phyloP scores from a whole-genome alignment of 2,113 vertebrate species.

The Orycteropus afer region DNA sequence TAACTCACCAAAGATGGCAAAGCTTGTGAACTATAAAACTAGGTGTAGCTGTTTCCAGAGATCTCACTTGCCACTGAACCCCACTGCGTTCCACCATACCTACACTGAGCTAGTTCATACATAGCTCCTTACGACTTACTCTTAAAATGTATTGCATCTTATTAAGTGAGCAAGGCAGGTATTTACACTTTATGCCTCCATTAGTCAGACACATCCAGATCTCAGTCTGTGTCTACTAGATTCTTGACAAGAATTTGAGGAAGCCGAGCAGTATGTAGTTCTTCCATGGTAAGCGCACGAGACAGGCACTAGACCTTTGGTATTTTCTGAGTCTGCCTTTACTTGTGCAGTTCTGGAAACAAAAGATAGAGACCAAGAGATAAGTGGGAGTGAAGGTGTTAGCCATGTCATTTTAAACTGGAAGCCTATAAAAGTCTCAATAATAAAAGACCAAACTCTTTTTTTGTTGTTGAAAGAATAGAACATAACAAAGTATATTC shows the following conservation, averaged over 20 bases:
- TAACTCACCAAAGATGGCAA: not conserved
- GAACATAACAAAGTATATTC: not conserved
- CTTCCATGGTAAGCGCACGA: not conserved
- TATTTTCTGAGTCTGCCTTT: not conserved
- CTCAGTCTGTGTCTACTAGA: not conserved
- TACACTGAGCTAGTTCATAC: not conserved
- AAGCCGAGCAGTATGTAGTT: not conserved
- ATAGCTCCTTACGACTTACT: not conserved
- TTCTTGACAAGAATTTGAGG: not conserved
- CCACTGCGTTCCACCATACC: not conserved
- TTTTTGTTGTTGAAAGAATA: not conserved
- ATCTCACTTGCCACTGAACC: not conserved
- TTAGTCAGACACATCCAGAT: not conserved
- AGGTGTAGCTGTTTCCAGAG: not conserved
- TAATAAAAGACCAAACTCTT: not conserved
- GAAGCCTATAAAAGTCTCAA: not conserved
- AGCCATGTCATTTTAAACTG: not conserved
- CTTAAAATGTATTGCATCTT: not conserved
- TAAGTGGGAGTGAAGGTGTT: not conserved
- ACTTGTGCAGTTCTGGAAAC: not conserved
- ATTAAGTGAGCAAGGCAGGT: not conserved
- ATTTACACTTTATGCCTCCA: not conserved
- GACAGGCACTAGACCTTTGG: not conserved
- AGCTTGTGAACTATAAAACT: not conserved
- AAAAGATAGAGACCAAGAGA: not conserved